phyloP scores from a whole-genome alignment of 2,113 vertebrate species.

The Gavialis gangeticus region DNA sequence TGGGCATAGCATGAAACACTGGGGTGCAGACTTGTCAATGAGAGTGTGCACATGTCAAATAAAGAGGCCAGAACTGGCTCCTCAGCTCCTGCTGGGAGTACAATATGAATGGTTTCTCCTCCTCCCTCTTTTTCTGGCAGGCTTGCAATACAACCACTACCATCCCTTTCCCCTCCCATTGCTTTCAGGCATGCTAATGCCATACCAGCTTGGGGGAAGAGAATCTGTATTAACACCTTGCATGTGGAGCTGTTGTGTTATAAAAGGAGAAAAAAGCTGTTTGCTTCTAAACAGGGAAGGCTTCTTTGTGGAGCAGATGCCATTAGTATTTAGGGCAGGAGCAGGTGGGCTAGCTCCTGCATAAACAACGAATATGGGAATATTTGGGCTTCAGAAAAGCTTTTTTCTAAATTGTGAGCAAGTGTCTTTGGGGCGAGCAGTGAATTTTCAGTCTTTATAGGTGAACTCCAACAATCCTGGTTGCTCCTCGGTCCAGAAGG shows the following conservation, averaged over 20 bases:
- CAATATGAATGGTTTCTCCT: not conserved
- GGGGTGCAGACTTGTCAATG: too few species aligned
- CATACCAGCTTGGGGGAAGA: not conserved
- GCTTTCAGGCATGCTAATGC: not conserved
- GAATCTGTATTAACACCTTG: rapidly evolving
- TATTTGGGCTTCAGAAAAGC: not conserved
- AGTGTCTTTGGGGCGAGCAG: not conserved
- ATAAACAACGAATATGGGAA: not conserved
- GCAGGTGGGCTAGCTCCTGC: not conserved
- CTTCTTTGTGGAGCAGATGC: not conserved
- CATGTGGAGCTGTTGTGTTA: not conserved
- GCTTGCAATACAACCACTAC: not conserved
- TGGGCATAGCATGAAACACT: too few species aligned
- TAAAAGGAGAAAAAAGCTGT: not conserved
- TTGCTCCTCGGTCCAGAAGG: not conserved
- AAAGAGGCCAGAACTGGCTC: not conserved
- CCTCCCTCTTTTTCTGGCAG: not conserved
- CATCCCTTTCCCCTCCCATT: not conserved
- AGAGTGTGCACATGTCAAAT: not conserved
- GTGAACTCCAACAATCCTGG: not conserved
- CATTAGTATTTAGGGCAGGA: not conserved
- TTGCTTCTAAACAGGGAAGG: not conserved
- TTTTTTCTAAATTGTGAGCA: not conserved
- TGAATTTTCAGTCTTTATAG: not conserved
- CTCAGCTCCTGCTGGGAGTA: not conserved